Base-by-base conservation (phyloP, 2,888 invertebrate species). In the Lacanobia wlatinum region DNA sequence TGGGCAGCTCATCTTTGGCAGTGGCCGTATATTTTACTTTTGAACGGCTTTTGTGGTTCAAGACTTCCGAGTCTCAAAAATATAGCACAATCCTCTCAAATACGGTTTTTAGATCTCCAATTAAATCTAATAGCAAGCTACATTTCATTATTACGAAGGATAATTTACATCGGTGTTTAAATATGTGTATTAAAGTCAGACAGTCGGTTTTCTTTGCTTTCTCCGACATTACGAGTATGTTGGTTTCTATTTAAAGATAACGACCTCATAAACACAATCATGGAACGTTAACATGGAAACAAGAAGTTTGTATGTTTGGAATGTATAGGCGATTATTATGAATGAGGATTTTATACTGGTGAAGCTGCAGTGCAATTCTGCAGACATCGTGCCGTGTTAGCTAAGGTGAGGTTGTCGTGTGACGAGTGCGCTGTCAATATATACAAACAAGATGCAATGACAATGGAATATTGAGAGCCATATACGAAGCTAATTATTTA, bases 181-280 rank as follows among this genome's bases (percentile, higher is more conserved):
- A 67, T 63, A 65, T 65, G 46, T 61, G 52, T 59, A 63, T 67
- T 65, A 58, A 8, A 59, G 43, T 21, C 34, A 64, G 64, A 71
- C 52, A 73, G 60, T 55, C 46, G 40, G 58, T 64, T 73, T 53
- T 69, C 55, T 69, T 68, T 63, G 75, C 79, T 84, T 86, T 86
- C 83, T 63, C 76, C 59, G 12, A 65, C 56, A 76, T 84, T 69
- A 72, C 34, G 34, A 34, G 34, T 34, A 34, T 59, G 70, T 73
- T 55, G 52, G 71, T 73, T 86, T 79, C 79, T 79, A 78, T 84
- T 78, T 64, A 56, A 76, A 84, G 70, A 73, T 76, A 76, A 81
- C 62, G 78, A 81, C 70, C 63, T 65, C 72, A 65, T 84, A 78
- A 76, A 81, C 73, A 72, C 70, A 75, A 77, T 77, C 84, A 68